Evolutionary conservation across 2,113 vertebrate genomes (phyloP).

Genomic region (Pelusios castaneus): DNA sequence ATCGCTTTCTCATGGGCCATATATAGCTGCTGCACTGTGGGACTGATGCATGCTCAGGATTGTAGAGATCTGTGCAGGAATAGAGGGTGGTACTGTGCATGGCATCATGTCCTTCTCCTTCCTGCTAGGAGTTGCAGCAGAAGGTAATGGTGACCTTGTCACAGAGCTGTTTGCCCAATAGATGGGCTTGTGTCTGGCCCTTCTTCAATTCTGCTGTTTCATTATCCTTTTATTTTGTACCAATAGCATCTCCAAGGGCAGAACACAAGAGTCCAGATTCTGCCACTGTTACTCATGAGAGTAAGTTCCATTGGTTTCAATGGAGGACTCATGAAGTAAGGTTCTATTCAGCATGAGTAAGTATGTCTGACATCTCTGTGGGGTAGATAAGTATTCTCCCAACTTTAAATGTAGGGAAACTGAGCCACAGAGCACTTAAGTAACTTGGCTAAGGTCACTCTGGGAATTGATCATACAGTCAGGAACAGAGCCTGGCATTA

Average conservation of each 20-base stretch:
- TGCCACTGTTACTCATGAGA: not conserved
- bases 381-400: not conserved
- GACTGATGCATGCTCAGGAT: not conserved
- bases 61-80: not conserved
- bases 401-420: not conserved
- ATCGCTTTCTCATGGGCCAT: fast-evolving
- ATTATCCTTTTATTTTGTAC: not conserved
- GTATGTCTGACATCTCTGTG: not conserved
- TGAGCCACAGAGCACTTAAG: not conserved
- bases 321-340: not conserved
- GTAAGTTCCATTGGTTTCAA: not conserved
- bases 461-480: not conserved
- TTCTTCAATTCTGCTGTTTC: not conserved
- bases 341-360: fast-evolving
- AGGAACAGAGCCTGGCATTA: not conserved
- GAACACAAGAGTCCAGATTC: not conserved
- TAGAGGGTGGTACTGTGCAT: not conserved
- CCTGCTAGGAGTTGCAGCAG: not conserved
- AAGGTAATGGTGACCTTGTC: not conserved
- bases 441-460: not conserved
- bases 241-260: not conserved
- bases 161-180: not conserved
- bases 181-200: not conserved
- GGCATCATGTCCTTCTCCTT: not conserved
- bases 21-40: not conserved